Base-by-base conservation (phyloP, 1,140 invertebrate genomes). In the Zaprionus ornatus region DNA sequence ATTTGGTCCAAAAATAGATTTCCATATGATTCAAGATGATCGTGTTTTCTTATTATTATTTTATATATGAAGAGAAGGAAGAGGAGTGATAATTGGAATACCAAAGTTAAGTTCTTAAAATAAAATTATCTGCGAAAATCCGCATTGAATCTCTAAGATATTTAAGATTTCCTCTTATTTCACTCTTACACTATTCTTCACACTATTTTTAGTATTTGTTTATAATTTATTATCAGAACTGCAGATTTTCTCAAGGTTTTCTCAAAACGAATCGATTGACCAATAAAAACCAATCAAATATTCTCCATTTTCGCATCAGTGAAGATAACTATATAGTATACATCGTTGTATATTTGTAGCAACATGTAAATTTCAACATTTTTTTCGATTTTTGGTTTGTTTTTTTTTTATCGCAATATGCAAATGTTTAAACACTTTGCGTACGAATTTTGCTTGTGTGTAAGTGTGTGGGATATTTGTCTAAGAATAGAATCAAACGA, bases 401-500 rank as follows among this genome's bases (percentile, higher is more conserved):
- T 40, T 40, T 45, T 12, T 23, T 23, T 66, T 66, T 66, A 23
- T 35, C 27, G 19, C 37, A 48, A 45, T 57, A 57, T 66, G 54
- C 64, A 57, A 66, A 65, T 65, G 48, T 56, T 65, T 10, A 65
- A 65, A 48, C 45, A 55, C 25, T 80, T 69, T 62, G n/a, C 25
- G 45, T 60, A 32, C 67, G 35, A 42, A 69, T 67, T 23, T 66
- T 7, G n/a, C 9, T 17, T 17, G 40, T 10, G 15, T 48, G 9
- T 56, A 29, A 56, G 32, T 64, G 52, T 77, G 73, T 79, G 66
- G 76, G 76, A 67, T 72, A 50, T 21, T 50, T 64, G 48, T 82
- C 82, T 82, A 66, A 77, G 79, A 83, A 83, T 83, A 83, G 76
- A 80, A 66, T 80, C 81, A 80, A 80, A 83, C 54, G 63, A 80